Percentiles rank a stretch among this genome's conserved stretches.
Evolutionary conservation across 2,888 invertebrate species (phyloP).

Genomic region (Dorcus hopei): DNA sequence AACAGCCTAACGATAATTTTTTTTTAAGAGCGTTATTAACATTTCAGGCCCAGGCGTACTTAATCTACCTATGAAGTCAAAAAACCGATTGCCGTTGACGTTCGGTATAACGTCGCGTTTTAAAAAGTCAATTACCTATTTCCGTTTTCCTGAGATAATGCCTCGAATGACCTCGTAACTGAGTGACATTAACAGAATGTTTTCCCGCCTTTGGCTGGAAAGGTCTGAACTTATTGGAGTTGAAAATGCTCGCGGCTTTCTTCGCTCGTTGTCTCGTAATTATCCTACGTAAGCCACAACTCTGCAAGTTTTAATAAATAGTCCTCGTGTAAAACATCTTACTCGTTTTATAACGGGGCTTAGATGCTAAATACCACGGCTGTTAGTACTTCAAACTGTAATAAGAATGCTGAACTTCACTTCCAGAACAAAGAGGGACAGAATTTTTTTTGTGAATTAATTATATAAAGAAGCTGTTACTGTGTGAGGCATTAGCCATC

Average conservation of each 20-base stretch:
- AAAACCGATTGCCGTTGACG: slow-evolving; percentile 1
- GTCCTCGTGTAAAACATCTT: slow-evolving; percentile 9
- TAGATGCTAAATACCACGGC: background rate
- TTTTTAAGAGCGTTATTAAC: no score
- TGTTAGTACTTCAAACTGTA: background rate
- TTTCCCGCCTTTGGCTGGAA: slow-evolving; percentile 31
- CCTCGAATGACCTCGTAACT: slow-evolving; percentile 39
- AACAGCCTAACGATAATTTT: slow-evolving; percentile 10
- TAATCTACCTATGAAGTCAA: no score
- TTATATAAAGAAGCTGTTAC: no score
- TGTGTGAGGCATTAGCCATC: no score
- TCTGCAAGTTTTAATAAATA: slow-evolving; percentile 33
- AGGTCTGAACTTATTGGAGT: slow-evolving; percentile 27
- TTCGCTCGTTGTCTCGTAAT: slow-evolving; percentile 32
- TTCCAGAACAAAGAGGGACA: no score
- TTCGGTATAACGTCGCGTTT: slow-evolving; percentile 32
- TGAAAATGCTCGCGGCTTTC: slow-evolving; percentile 23
- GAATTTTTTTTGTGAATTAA: no score
- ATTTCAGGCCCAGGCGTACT: no score
- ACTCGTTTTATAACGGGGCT: background rate
- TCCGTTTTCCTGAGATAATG: slow-evolving; percentile 37
- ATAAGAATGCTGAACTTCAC: no score
- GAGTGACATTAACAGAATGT: slow-evolving; percentile 43
- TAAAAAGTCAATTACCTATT: slow-evolving; percentile 45
- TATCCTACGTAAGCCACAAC: slow-evolving; percentile 29